phyloP scores from a whole-genome alignment of 92 coral and sea anemone genomes.

The Blastomussa wellsi region DNA sequence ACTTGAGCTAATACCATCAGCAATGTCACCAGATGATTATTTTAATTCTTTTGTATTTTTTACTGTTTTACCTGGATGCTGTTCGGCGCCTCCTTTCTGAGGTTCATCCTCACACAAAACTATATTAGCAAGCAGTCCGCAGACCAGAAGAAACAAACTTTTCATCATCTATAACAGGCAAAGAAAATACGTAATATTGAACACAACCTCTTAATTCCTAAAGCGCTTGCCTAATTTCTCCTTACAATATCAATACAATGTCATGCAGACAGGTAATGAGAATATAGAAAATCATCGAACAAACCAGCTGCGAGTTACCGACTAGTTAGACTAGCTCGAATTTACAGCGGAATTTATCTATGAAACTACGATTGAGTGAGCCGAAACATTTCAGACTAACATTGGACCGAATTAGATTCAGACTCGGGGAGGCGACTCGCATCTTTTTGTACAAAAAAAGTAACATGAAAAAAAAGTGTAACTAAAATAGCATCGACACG shows the following conservation, averaged over 20 bases:
- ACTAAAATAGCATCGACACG: too few relatives aligned
- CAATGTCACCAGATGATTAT: not conserved
- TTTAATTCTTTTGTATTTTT: not conserved
- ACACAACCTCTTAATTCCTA: too few relatives aligned
- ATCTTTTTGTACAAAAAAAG: too few relatives aligned
- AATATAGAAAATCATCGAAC: not conserved
- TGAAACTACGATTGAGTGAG: too few relatives aligned
- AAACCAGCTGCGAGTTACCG: not conserved
- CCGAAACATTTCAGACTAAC: too few relatives aligned
- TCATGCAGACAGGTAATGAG: not conserved
- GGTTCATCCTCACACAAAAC: constrained; percentile 11
- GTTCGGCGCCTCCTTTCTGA: constrained; percentile 18
- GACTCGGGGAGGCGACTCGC: too few relatives aligned
- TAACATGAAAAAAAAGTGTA: too few relatives aligned
- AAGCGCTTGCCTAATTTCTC: not conserved
- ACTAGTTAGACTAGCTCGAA: not conserved
- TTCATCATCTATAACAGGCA: not conserved
- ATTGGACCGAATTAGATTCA: too few relatives aligned
- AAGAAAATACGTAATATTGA: too few relatives aligned
- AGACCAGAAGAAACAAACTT: not conserved
- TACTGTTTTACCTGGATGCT: not conserved
- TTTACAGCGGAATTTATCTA: not conserved
- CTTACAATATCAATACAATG: not conserved
- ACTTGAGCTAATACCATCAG: not conserved
- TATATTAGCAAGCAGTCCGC: not conserved